Evolutionary conservation across 2,888 invertebrate species (phyloP), one percentile per base, ranked within the genome.

Genomic region (Stegana nigrithorax): DNA sequence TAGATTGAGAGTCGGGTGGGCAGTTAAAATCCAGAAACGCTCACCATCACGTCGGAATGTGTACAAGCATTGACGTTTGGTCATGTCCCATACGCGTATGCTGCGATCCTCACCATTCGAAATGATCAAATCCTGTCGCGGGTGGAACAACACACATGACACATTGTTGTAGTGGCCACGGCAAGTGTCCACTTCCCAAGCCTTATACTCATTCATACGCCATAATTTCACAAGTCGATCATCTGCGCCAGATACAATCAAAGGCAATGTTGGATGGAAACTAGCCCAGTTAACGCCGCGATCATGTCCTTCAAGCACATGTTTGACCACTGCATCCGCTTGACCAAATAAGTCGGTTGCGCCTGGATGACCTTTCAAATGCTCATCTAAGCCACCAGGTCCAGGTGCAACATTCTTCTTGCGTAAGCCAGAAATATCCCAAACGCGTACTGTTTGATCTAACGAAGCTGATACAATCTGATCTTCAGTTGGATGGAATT

Each of bases 161-260:
- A 99, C 98, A 85, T 99, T 99, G 88, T 98, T 97, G 88, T 98
- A 99, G 85, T 99, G 99, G 0, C 99, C 99, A n/a, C 99, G 91
- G 78, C 98, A 99, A 0, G 98, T 97, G 86, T 99, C 99, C 45
- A 99, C 96, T 84, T 99, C 98, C 98, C 98, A 98, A 0, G 98
- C 98, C 88, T 95, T 95, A n/a, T 94, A 91, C 85, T 97, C 97
- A 82, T 97, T 98, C 97, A 97, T 97, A 67, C 99, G 89, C 98
- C 98, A 99, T 72, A 99, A 88, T 85, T 99, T 99, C 53, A 99
- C 93, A 82, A 96, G 95, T 12, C 98, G 88, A 86, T 99, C 99
- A 84, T 99, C 99, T n/a, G 98, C 98, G 0, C 97, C 98, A 0
- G 98, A 98, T 0, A 95, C 96, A 71, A 98, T 95, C 39, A 98